Conservation (phyloP, 2,797 vertebrate species). For the Vireo griseus region DNA sequence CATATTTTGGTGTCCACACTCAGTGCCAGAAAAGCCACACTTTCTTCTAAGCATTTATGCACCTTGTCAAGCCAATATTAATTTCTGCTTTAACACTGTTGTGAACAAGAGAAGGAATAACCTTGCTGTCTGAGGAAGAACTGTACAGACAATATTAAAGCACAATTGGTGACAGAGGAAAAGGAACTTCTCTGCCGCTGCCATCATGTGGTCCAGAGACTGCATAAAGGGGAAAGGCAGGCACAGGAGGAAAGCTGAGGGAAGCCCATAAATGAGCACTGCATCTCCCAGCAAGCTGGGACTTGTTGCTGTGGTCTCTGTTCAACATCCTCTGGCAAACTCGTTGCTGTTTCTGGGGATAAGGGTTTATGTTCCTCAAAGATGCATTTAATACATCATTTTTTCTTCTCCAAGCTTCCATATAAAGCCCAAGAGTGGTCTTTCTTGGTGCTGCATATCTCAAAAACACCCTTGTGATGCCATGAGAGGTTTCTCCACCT, state of each 20-base stretch:
- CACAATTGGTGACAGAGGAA: rapidly evolving
- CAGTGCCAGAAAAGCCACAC: neutral
- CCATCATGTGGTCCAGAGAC: neutral
- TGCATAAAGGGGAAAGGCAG: neutral
- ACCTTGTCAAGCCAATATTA: neutral
- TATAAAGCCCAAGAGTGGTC: neutral
- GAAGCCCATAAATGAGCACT: neutral
- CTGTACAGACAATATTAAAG: neutral
- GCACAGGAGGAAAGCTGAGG: neutral
- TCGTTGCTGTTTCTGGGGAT: neutral
- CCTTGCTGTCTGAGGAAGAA: neutral
- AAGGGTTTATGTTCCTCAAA: neutral
- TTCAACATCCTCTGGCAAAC: neutral
- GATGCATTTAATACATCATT: neutral
- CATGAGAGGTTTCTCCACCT: neutral
- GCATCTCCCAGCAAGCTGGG: neutral
- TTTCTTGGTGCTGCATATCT: neutral
- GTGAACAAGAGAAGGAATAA: neutral
- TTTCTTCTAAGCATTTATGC: neutral
- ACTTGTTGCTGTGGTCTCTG: neutral
- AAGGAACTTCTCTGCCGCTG: neutral
- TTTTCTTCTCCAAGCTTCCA: neutral
- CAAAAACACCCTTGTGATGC: neutral
- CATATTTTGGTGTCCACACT: neutral
- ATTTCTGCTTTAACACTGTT: neutral